Evolutionary conservation across 1,140 invertebrate species (phyloP), one percentile per base, ranked within the genome.

Genomic region (Gonatopus flavifemur): DNA sequence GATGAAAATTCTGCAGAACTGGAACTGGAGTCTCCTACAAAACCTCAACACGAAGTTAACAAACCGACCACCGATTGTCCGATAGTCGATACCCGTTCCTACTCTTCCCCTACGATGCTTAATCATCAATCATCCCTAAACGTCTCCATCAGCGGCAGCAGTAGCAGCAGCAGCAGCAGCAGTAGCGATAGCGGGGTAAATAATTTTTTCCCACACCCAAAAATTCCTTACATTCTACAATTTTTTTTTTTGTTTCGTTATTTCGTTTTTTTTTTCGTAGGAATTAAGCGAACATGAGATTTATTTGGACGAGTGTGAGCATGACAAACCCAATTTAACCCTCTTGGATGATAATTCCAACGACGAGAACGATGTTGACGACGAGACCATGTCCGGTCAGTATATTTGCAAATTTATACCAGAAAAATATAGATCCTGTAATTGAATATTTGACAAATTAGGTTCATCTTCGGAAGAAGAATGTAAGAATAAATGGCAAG

Each of bases 301-400:
- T 41, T 84, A 81, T 59, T 75, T 82, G 22, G 82, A 86, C 53
- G 72, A 84, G 22, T 74, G 74, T 50, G 77, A 80, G 21, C 74
- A 69, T 21, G 67, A 71, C 21, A 78, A 77, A 31, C 67, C 71
- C 5, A 76, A 72, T 51, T 47, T 77, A 16, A 73, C 68, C 30
- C 64, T 74, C 20, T 60, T 75, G 10, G 80, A 83, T 50, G 80
- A 82, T 19, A 81, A 82, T 69, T 86, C 83, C 20, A 87, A 87
- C 66, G 88, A 90, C 58, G 88, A 90, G 68, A 91, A 90, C 70
- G 88, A 90, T 63, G 84, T 90, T 3, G 88, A 90, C 65, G 86
- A 91, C 58, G 89, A 92, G 79, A 89, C 88, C 2, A 90, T 92
- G 85, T 90, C 86, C 67, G 89, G 87, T 87, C 72, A 77, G 55